These are phyloP conservation scores for Engraulis encrasicolus DNA, from an alignment of 2,113 vertebrate genomes.

Conservation along the genomic window DNA sequence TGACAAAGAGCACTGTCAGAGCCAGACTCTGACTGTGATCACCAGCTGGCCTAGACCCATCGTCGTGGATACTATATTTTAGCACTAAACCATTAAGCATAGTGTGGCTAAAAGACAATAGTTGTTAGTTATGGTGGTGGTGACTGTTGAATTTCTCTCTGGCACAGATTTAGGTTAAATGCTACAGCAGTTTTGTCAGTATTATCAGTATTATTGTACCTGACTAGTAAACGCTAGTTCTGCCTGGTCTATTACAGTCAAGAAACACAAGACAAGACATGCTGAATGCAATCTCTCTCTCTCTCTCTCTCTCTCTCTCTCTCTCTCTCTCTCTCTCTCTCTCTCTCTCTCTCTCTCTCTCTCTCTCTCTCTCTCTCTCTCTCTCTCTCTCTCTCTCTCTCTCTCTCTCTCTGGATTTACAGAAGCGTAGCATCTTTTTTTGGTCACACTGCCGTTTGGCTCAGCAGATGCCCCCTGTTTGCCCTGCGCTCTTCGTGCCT, in stretches of 20 bases:
- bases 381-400: not conserved
- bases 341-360: not conserved
- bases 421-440: conserved; percentile 2
- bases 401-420: not conserved
- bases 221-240: too few relatives aligned
- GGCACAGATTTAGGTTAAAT: too few relatives aligned
- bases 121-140: too few relatives aligned
- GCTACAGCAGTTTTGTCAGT: too few relatives aligned
- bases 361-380: not conserved
- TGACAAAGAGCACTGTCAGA: not conserved
- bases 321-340: not conserved
- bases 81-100: too few relatives aligned
- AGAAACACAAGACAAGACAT: too few relatives aligned
- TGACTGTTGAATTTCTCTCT: too few relatives aligned
- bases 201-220: too few relatives aligned
- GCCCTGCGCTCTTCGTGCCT: conserved; percentile 4
- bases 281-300: not conserved
- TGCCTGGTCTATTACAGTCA: too few relatives aligned
- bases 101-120: too few relatives aligned
- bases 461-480: conserved; percentile 8
- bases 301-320: not conserved
- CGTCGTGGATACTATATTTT: not conserved
- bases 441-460: not conserved
- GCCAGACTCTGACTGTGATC: not conserved
- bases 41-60: not conserved